phyloP scores from a whole-genome alignment of 2,888 invertebrate genomes.

The Phorcus lineatus region DNA sequence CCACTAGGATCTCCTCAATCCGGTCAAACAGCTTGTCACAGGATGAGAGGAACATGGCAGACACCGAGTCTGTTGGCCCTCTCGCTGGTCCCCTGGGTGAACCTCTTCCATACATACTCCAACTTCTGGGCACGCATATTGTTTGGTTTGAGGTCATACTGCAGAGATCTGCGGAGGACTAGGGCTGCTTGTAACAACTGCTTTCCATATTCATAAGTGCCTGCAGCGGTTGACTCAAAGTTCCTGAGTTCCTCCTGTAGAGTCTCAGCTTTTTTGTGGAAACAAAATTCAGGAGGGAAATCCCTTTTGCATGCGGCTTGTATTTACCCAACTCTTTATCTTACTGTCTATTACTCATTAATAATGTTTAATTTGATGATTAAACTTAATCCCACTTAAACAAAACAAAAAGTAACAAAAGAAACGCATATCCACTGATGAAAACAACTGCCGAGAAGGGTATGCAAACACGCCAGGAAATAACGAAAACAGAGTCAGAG shows the following conservation, averaged over 20 bases:
- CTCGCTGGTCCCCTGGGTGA: slow-evolving; percentile 84
- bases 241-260: slow-evolving; percentile 86
- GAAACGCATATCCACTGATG: too few species aligned
- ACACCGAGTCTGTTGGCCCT: slow-evolving; percentile 86
- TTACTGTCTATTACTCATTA: too few species aligned
- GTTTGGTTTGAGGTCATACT: slow-evolving; percentile 79
- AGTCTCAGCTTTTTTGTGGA: slow-evolving; percentile 83
- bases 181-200: slow-evolving; percentile 86
- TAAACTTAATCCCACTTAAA: too few species aligned
- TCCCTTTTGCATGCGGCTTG: too few species aligned
- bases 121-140: slow-evolving; percentile 79
- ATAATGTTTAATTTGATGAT: too few species aligned
- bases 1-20: slow-evolving; percentile 65
- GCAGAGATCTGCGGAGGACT: slow-evolving; percentile 84
- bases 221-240: slow-evolving; percentile 87
- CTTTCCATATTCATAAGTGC: slow-evolving; percentile 88
- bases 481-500: too few species aligned
- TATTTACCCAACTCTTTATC: too few species aligned
- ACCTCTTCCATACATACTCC: slow-evolving; percentile 82
- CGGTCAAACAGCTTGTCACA: slow-evolving; percentile 74
- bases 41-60: slow-evolving; percentile 85
- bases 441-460: too few species aligned
- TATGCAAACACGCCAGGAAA: too few species aligned
- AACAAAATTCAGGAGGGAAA: too few species aligned
- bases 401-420: too few species aligned